Evolutionary conservation across 2,797 vertebrate genomes (phyloP).

Genomic region (Pristis pectinata): DNA sequence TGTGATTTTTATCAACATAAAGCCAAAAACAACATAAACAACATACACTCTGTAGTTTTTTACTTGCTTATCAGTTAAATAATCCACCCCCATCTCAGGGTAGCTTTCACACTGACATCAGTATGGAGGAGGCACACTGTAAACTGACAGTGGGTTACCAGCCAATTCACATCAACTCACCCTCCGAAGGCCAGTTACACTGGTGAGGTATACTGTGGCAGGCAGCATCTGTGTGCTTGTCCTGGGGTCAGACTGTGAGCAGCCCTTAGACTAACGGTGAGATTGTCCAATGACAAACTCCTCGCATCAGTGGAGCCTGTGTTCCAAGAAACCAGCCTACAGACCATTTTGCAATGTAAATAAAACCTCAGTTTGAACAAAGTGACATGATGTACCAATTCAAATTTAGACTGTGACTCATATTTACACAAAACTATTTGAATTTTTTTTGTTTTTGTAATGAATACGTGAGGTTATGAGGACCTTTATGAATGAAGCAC

Average conservation of each 20-base stretch:
- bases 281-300: too few species aligned
- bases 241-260: background rate
- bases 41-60: background rate
- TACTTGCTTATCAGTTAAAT: background rate
- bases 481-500: slow-evolving; percentile 13
- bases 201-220: background rate
- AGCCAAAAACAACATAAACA: background rate
- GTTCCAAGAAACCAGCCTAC: background rate
- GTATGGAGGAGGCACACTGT: background rate
- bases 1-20: background rate
- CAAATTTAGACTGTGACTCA: slow-evolving; percentile 33
- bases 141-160: background rate
- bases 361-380: slow-evolving; percentile 20
- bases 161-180: background rate
- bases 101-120: slow-evolving; percentile 15
- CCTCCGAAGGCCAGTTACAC: background rate
- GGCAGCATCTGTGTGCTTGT: background rate
- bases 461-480: background rate
- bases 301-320: background rate
- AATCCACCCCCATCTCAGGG: background rate
- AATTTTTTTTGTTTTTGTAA: background rate
- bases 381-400: slow-evolving; percentile 8
- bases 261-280: background rate
- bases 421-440: slow-evolving; percentile 17
- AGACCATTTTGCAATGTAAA: slow-evolving; percentile 13